Evolutionary conservation across 2,888 invertebrate species (phyloP), one percentile per base, ranked within the genome.

Genomic region (Corythucha ciliata): DNA sequence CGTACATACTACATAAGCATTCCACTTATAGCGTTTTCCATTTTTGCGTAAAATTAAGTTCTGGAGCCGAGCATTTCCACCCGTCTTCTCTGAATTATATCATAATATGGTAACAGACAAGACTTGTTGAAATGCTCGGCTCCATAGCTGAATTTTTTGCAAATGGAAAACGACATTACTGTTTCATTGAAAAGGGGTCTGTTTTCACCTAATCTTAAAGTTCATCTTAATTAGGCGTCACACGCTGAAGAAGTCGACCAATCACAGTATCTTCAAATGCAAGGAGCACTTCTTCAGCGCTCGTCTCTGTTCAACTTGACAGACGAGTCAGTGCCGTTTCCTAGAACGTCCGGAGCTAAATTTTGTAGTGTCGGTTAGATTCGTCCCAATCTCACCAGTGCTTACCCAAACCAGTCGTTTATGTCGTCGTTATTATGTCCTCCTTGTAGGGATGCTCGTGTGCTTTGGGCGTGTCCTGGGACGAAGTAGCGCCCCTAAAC

Each of bases 261-360:
- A 46, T 32, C 56, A 16, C 47, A 54, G 39, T 50, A 48, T 33
- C 41, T 54, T 21, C 58, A 56, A 45, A 33, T 54, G 7, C 55
- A 56, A 37, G 56, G 48, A 8, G 56, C 57, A 29, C 44, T 58
- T 18, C 49, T 60, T 41, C 57, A 58, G 33, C 54, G 53, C 44
- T 53, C 58, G 8, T 52, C 57, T 18, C 52, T 68, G 4, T 69
- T 69, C n/a, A 68, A 69, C 29, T 72, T 68, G 56, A 72, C 72
- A 55, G 88, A 88, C 64, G 80, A 86, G 6, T 87, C 86, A 65
- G 86, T 96, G 60, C 94, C 94, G 0, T 96, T 92, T 68, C 94
- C 94, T 0, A 75, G 90, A 48, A 94, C 93, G 0, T 91, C 90
- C 8, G 93, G 93, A 1, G 93, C 91, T 0, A 82, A 85, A 62